Evolutionary conservation across 2,888 invertebrate genomes (phyloP).

Genomic region (Synanthedon formicaeformis): DNA sequence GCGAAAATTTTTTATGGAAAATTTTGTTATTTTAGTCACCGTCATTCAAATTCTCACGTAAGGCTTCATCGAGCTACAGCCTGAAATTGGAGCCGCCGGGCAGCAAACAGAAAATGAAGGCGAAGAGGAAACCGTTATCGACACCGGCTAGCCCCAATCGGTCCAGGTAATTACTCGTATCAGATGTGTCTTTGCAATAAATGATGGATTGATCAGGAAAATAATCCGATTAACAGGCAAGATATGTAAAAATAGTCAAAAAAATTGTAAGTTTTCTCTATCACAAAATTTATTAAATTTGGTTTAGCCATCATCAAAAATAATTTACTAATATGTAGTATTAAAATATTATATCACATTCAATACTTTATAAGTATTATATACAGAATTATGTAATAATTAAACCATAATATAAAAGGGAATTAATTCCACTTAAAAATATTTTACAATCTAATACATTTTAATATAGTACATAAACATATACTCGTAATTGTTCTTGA

Average conservation of each 20-base stretch:
- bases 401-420: too few species aligned
- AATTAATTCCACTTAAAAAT: too few species aligned
- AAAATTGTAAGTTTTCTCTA: too few species aligned
- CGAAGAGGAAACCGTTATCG: slow-evolving; percentile 90
- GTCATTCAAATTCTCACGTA: slow-evolving; percentile 97
- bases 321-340: too few species aligned
- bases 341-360: too few species aligned
- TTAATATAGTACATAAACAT: too few species aligned
- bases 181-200: background rate
- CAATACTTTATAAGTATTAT: too few species aligned
- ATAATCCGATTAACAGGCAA: background rate
- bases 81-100: slow-evolving; percentile 92
- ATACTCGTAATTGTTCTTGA: too few species aligned
- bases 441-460: too few species aligned
- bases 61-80: slow-evolving; percentile 96
- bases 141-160: slow-evolving; percentile 94
- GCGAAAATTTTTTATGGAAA: background rate
- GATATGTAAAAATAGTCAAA: background rate
- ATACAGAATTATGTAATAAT: too few species aligned
- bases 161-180: slow-evolving; percentile 63
- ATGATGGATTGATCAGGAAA: background rate
- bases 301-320: too few species aligned
- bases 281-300: too few species aligned
- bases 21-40: slow-evolving; percentile 83
- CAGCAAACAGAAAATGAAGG: slow-evolving; percentile 87